These are phyloP conservation scores for Nothoprocta perdicaria DNA, from an alignment of 2,113 vertebrate species.

Conservation along the genomic window DNA sequence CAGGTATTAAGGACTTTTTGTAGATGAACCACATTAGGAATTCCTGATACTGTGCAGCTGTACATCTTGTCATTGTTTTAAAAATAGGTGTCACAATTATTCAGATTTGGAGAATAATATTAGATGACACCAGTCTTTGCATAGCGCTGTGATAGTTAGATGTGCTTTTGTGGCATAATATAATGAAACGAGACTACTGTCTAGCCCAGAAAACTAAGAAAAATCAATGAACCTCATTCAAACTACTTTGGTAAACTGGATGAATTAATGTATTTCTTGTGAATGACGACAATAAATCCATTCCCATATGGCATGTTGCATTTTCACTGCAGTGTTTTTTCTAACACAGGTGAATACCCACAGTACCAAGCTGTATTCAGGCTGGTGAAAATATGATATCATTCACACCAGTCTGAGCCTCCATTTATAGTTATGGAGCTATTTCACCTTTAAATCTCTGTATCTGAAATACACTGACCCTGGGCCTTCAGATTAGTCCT, in stretches of 20 bases:
- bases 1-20: neutral
- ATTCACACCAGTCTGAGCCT: neutral
- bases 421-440: neutral
- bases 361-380: neutral
- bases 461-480: conserved; percentile 1
- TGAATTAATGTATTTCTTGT: conserved; percentile 7
- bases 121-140: neutral
- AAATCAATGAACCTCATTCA: conserved; percentile 3
- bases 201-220: neutral
- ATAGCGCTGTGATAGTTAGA: neutral
- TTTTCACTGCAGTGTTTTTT: conserved; percentile 4
- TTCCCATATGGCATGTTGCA: neutral
- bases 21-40: neutral
- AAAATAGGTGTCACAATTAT: neutral
- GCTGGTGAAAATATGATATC: neutral
- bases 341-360: fast-evolving
- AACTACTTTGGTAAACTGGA: neutral
- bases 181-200: neutral
- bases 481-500: conserved; percentile 30
- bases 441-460: neutral
- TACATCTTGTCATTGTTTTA: neutral
- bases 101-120: neutral
- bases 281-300: neutral
- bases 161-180: neutral
- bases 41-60: neutral